Conservation (phyloP, 2,797 vertebrate species). For the Catharus ustulatus region DNA sequence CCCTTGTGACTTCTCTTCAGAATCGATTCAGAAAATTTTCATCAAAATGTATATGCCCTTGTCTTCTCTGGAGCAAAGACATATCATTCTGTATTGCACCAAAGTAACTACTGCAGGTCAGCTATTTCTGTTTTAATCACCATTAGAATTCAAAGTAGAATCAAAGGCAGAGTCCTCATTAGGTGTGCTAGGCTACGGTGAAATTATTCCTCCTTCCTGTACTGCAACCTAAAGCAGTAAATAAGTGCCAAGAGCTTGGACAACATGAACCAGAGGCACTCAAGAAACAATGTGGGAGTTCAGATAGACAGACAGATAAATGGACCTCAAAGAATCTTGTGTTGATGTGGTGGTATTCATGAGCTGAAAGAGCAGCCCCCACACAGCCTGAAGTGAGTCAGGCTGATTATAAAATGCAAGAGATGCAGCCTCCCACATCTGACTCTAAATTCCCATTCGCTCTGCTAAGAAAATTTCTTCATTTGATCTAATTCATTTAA, state of each 20-base stretch:
- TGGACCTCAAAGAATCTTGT: slow-evolving; percentile 60
- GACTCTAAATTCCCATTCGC: slow-evolving; percentile 63
- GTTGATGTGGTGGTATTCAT: slow-evolving; percentile 72
- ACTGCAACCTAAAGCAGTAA: slow-evolving; percentile 33
- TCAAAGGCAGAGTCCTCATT: background rate
- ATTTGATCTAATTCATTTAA: background rate
- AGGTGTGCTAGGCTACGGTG: background rate
- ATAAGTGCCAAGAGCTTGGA: slow-evolving; percentile 33
- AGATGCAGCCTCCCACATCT: slow-evolving; percentile 75
- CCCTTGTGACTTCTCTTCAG: background rate
- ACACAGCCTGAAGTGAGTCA: slow-evolving; percentile 77
- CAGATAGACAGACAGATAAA: slow-evolving; percentile 48
- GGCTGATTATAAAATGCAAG: slow-evolving; percentile 78
- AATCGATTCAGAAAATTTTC: background rate
- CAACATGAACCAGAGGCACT: background rate
- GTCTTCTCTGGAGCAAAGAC: background rate
- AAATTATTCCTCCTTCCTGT: background rate
- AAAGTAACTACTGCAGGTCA: background rate
- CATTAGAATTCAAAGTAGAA: background rate
- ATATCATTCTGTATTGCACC: background rate
- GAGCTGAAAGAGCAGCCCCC: slow-evolving; percentile 71
- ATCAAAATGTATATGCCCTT: background rate
- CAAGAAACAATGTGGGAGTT: slow-evolving; percentile 11
- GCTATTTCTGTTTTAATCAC: background rate
- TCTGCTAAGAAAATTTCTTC: slow-evolving; percentile 7